Conservation (phyloP, 2,888 invertebrate species). For the Theretra japonica region DNA sequence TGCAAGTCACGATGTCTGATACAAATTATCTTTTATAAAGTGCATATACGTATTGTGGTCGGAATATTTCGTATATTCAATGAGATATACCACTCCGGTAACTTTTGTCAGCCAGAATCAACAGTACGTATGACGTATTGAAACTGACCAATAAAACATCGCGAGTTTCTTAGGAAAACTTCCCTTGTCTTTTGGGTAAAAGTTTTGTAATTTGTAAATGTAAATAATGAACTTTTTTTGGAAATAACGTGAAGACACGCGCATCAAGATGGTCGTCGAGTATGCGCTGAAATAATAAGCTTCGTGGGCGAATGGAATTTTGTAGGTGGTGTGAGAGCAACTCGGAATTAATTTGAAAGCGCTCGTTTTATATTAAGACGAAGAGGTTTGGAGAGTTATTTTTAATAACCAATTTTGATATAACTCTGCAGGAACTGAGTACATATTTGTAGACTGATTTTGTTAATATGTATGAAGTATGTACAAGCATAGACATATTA, state of each 20-base stretch:
- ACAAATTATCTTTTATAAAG: no score
- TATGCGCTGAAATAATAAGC: conserved; percentile 2
- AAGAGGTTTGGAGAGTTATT: neutral
- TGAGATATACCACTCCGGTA: no score
- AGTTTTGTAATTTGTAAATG: no score
- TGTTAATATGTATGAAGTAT: no score
- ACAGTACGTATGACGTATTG: no score
- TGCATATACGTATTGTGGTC: no score
- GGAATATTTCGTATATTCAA: no score
- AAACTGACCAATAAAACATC: no score
- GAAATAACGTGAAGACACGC: neutral
- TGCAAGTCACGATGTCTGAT: neutral
- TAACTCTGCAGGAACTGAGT: neutral
- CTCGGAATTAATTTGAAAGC: neutral
- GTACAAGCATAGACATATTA: neutral
- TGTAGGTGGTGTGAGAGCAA: neutral
- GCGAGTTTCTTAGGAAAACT: no score
- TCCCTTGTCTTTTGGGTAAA: no score
- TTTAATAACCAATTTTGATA: neutral
- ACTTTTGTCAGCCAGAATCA: no score
- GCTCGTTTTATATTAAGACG: neutral
- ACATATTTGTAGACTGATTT: neutral
- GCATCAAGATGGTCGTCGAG: neutral
- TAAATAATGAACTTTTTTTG: no score
- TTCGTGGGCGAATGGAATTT: neutral